Conservation (phyloP, 2,888 invertebrate genomes). For the Hartigia nigra region DNA sequence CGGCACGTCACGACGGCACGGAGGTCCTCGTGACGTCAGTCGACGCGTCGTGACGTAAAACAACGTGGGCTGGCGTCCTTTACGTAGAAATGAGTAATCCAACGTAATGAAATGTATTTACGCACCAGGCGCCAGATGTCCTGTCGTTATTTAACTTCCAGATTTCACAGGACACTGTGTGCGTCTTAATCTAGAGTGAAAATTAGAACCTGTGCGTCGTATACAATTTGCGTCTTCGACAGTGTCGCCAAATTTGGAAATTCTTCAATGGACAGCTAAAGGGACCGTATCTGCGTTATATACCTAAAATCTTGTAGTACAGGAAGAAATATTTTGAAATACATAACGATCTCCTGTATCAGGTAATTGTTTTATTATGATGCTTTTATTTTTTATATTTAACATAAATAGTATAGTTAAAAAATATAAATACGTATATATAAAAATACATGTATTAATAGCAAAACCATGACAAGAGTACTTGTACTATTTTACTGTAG, state of each 20-base stretch:
- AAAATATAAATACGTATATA: background rate
- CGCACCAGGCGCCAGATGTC: background rate
- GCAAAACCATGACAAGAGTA: background rate
- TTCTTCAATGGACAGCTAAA: background rate
- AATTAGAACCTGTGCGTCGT: background rate
- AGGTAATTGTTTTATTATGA: background rate
- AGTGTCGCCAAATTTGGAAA: background rate
- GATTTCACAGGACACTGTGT: background rate
- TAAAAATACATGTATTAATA: background rate
- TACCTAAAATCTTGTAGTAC: background rate
- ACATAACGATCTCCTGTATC: background rate
- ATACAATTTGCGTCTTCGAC: background rate
- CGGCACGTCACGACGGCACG: slow-evolving; percentile 43
- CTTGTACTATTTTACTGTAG: slow-evolving; percentile 38
- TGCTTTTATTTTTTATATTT: background rate
- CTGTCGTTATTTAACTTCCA: background rate
- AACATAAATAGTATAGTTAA: background rate
- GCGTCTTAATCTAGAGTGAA: background rate
- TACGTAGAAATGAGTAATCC: slow-evolving; percentile 36
- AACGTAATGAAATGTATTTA: slow-evolving; percentile 27
- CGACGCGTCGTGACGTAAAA: slow-evolving; percentile 22
- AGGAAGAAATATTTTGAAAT: background rate
- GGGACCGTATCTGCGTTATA: background rate
- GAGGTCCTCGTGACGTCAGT: slow-evolving; percentile 40
- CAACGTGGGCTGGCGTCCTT: slow-evolving; percentile 40